A percentile compares a stretch with the other conserved stretches of the same genome.
Conservation (phyloP, 2,888 invertebrate species). For the Hemicrepidius hirtus region DNA sequence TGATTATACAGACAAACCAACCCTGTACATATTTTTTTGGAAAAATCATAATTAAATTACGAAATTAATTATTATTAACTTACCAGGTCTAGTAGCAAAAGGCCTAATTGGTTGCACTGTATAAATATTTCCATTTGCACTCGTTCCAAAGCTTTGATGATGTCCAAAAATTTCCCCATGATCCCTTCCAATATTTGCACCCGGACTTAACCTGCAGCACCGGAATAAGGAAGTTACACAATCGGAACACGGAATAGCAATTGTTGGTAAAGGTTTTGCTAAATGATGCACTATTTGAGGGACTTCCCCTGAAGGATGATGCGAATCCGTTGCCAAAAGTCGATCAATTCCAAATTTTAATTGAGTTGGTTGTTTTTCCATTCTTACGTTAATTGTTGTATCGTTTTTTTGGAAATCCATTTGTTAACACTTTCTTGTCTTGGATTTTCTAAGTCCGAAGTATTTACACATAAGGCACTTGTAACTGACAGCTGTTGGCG, state of each 20-base stretch:
- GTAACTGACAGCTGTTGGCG: slow-evolving; percentile 30
- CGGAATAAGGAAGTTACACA: slow-evolving; percentile 80
- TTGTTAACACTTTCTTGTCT: slow-evolving; percentile 5
- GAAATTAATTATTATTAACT: slow-evolving; percentile 29
- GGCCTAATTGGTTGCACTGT: slow-evolving; percentile 69
- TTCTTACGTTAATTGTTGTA: slow-evolving; percentile 20
- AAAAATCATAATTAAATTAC: too few species aligned
- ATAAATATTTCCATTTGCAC: slow-evolving; percentile 57
- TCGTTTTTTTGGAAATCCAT: slow-evolving; percentile 28
- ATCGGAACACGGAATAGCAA: slow-evolving; percentile 76
- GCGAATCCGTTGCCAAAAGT: slow-evolving; percentile 75
- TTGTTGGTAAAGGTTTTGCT: slow-evolving; percentile 66
- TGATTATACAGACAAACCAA: too few species aligned
- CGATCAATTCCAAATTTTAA: slow-evolving; percentile 84
- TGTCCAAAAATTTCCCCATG: slow-evolving; percentile 46
- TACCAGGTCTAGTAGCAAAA: slow-evolving; percentile 69
- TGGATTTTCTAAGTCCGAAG: neutral
- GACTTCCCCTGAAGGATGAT: slow-evolving; percentile 7
- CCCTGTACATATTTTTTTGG: too few species aligned
- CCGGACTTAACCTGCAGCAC: slow-evolving; percentile 73
- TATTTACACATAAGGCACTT: slow-evolving; percentile 21
- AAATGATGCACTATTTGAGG: slow-evolving; percentile 45
- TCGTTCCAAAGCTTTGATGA: slow-evolving; percentile 47
- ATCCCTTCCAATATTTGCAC: slow-evolving; percentile 38
- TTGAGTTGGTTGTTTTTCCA: slow-evolving; percentile 60